Evolutionary conservation across 2,888 invertebrate species (phyloP).

Genomic region (Lottia gigantea): DNA sequence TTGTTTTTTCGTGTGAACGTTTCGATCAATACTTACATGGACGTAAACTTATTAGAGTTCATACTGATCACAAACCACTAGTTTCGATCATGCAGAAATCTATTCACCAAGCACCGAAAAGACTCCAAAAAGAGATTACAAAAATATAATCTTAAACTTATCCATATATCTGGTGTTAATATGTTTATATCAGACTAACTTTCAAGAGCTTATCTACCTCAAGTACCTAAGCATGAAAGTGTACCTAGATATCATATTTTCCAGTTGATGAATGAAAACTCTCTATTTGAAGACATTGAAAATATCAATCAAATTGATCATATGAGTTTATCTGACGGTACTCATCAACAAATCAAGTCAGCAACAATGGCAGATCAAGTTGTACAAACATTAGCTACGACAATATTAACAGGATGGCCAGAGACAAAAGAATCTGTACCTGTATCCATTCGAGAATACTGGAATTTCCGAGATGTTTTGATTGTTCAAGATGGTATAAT

Average conservation of each 20-base stretch:
- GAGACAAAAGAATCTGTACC: slow-evolving; percentile 15
- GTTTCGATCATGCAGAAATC: neutral
- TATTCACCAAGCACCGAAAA: neutral
- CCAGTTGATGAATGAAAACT: neutral
- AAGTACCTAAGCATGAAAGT: slow-evolving; percentile 4
- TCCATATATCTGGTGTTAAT: slow-evolving; percentile 25
- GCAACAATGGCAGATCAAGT: slow-evolving; percentile 15
- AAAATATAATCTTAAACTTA: slow-evolving; percentile 28
- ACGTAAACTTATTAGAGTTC: no score
- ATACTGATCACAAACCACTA: neutral
- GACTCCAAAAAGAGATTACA: slow-evolving; percentile 9
- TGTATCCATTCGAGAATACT: slow-evolving; percentile 16
- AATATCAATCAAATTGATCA: neutral
- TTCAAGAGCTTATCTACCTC: slow-evolving; percentile 31
- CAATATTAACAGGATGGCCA: slow-evolving; percentile 25
- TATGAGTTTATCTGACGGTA: neutral
- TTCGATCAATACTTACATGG: no score
- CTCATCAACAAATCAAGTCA: slow-evolving; percentile 6
- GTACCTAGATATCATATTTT: neutral
- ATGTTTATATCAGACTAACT: slow-evolving; percentile 35
- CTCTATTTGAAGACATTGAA: neutral
- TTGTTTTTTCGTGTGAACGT: no score
- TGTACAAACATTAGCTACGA: slow-evolving; percentile 18
- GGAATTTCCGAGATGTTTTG: slow-evolving; percentile 25
- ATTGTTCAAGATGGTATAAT: slow-evolving; percentile 28